These are phyloP conservation scores for Apodemus speciosus DNA, from an alignment of 2,113 vertebrate genomes.

Conservation along the genomic window DNA sequence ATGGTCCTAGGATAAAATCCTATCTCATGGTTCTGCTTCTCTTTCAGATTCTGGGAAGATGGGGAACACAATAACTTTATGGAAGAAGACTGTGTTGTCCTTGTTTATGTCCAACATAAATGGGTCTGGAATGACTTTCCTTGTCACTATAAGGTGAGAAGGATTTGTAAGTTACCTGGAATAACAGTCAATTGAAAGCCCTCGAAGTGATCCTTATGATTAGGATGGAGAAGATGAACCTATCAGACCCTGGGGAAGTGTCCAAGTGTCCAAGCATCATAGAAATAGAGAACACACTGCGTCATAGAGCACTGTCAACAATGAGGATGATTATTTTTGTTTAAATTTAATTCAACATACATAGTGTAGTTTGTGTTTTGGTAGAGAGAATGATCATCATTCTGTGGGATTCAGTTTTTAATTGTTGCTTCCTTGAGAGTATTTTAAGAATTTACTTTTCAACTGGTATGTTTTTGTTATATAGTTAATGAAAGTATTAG, in stretches of 20 bases:
- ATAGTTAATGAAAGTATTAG: neutral
- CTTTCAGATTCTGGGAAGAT: slow-evolving; percentile 67
- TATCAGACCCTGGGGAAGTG: neutral
- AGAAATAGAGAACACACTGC: neutral
- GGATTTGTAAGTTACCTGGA: slow-evolving; percentile 64
- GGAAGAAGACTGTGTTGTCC: slow-evolving; percentile 53
- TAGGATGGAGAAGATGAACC: slow-evolving; percentile 4
- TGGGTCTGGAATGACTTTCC: slow-evolving; percentile 65
- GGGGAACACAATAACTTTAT: neutral
- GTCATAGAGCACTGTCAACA: neutral
- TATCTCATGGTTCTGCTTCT: neutral
- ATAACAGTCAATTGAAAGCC: neutral
- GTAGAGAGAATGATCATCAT: neutral
- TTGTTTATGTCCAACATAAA: slow-evolving; percentile 43
- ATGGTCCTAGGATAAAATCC: neutral
- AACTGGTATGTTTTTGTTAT: neutral
- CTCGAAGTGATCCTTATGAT: neutral
- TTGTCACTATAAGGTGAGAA: slow-evolving; percentile 28
- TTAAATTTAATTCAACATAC: neutral
- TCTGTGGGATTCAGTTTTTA: neutral
- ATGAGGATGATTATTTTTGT: slow-evolving; percentile 2
- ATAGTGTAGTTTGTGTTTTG: neutral
- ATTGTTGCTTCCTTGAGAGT: neutral
- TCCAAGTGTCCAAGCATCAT: neutral
- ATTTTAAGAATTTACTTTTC: slow-evolving; percentile 24